These are phyloP conservation scores for Dicrostonyx torquatus DNA, from an alignment of 2,797 vertebrate genomes.

Conservation along the genomic window DNA sequence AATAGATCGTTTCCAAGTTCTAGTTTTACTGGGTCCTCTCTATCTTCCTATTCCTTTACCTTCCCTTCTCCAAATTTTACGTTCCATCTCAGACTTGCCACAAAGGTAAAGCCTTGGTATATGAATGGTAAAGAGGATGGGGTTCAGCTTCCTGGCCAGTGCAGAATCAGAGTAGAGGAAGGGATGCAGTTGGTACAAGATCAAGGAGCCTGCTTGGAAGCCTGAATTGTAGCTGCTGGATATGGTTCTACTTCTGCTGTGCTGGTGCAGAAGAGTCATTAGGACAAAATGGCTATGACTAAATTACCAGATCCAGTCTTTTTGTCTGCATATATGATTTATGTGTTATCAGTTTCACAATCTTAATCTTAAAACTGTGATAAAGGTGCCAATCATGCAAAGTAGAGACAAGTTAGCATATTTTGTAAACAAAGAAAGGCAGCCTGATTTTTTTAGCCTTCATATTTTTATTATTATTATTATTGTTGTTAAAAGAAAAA, in stretches of 20 bases:
- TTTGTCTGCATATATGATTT: background rate
- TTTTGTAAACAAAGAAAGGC: background rate
- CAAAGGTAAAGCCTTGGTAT: background rate
- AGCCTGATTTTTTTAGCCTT: background rate
- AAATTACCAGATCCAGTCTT: background rate
- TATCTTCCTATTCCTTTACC: background rate
- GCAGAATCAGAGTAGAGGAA: background rate
- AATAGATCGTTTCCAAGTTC: background rate
- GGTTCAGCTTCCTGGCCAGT: background rate
- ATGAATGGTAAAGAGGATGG: background rate
- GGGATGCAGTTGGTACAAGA: rapidly evolving
- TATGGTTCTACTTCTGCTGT: background rate
- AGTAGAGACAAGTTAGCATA: no score
- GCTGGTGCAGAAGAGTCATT: background rate
- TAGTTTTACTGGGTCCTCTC: background rate
- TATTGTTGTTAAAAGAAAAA: no score
- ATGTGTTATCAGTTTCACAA: background rate
- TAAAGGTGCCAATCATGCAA: background rate
- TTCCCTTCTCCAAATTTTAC: background rate
- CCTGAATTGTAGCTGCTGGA: background rate
- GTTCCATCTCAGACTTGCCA: background rate
- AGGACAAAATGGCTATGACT: background rate
- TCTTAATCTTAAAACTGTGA: background rate
- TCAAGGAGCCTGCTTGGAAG: rapidly evolving
- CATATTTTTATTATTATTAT: no score